These are phyloP conservation scores for Casuarius casuarius DNA, from an alignment of 2,113 vertebrate genomes.

Conservation along the genomic window DNA sequence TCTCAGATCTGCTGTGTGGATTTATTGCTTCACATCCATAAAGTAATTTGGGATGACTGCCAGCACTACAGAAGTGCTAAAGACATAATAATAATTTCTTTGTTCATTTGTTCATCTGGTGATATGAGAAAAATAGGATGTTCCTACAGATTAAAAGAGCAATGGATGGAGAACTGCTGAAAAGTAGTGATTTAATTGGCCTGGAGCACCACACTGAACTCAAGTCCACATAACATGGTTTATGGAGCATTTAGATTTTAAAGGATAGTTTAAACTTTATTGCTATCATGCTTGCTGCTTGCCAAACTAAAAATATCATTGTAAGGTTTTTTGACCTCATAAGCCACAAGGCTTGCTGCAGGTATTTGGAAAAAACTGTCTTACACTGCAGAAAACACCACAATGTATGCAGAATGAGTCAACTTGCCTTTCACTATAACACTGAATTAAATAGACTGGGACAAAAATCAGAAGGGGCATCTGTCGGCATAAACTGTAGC, in stretches of 20 bases:
- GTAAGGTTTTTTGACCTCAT: slow-evolving; percentile 52
- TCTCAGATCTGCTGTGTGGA: neutral
- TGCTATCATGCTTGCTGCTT: neutral
- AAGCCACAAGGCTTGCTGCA: neutral
- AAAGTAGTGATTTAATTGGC: neutral
- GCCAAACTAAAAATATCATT: slow-evolving; percentile 41
- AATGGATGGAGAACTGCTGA: neutral
- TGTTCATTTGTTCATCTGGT: neutral
- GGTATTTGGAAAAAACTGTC: neutral
- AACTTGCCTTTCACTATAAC: neutral
- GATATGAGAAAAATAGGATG: neutral
- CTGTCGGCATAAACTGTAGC: neutral
- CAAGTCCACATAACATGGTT: neutral
- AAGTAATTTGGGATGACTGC: neutral
- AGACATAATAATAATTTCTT: neutral
- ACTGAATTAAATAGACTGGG: neutral
- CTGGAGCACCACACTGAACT: neutral
- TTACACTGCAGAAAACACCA: neutral
- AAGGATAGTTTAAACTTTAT: slow-evolving; percentile 16
- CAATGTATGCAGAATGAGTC: neutral
- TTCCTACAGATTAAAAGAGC: neutral
- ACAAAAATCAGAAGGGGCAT: neutral
- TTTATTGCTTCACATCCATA: neutral
- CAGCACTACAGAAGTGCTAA: neutral
- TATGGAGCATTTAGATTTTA: slow-evolving; percentile 1